Conservation (phyloP, 2,113 vertebrate genomes). For the Australoheros scitulus region DNA sequence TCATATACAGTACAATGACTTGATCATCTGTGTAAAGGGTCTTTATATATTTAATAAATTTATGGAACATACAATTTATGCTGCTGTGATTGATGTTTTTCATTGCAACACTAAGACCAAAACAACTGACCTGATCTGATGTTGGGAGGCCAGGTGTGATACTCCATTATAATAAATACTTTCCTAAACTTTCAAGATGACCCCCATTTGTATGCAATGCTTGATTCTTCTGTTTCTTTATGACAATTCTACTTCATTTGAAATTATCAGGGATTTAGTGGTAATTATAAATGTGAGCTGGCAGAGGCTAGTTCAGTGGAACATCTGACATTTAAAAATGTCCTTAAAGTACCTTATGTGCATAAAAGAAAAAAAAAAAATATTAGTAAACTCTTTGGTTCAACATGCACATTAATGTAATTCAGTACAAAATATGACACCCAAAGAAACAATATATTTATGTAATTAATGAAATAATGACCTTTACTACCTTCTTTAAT, state of each 20-base stretch:
- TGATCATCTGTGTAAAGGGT: constrained; percentile 23
- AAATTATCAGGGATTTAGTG: constrained; percentile 36
- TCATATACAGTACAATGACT: constrained; percentile 49
- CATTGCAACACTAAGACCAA: not conserved
- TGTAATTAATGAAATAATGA: constrained; percentile 43
- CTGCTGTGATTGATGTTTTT: not conserved
- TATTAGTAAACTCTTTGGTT: constrained; percentile 79
- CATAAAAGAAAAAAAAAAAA: constrained; percentile 42
- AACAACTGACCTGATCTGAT: not conserved
- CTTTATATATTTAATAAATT: not conserved
- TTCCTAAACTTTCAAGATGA: not conserved
- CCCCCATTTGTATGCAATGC: not conserved
- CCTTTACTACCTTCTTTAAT: constrained; percentile 21
- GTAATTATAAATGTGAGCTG: constrained; percentile 25
- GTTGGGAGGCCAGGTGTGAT: not conserved
- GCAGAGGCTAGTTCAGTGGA: constrained; percentile 19
- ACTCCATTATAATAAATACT: not conserved
- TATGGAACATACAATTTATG: constrained; percentile 3
- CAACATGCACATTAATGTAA: constrained; percentile 70
- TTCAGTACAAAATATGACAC: constrained; percentile 26
- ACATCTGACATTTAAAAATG: constrained; percentile 43
- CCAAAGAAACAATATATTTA: constrained; percentile 22
- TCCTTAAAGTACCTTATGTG: constrained; percentile 45
- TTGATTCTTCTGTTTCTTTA: not conserved
- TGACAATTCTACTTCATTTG: constrained; percentile 3